These are phyloP conservation scores for Fissipunctia ypsillon DNA, from an alignment of 2,888 invertebrate genomes.

Conservation along the genomic window DNA sequence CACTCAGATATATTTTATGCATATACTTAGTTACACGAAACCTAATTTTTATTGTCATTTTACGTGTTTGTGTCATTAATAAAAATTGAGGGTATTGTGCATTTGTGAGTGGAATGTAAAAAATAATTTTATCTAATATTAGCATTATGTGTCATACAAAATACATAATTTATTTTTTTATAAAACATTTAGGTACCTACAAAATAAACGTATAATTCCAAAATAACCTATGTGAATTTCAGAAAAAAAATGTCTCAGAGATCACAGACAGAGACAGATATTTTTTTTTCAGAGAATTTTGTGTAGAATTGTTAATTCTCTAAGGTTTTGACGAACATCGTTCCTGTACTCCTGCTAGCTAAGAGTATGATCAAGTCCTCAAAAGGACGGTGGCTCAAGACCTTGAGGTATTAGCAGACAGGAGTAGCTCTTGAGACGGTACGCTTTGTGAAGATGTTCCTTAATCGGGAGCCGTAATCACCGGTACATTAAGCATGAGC, in stretches of 20 bases:
- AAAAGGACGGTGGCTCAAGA: conserved; percentile 5
- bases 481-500: neutral
- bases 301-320: neutral
- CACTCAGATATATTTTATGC: neutral
- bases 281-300: neutral
- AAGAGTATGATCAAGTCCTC: conserved; percentile 8
- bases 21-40: neutral
- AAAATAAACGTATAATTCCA: neutral
- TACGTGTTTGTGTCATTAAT: neutral
- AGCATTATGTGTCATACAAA: neutral
- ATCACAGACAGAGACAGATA: too few species aligned
- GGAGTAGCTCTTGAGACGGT: conserved; percentile 26
- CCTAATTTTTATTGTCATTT: neutral
- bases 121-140: neutral
- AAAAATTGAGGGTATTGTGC: neutral
- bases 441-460: conserved; percentile 12
- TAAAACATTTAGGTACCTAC: neutral
- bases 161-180: neutral
- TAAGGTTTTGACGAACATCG: neutral
- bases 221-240: neutral
- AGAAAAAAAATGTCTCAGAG: too few species aligned
- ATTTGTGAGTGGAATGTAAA: neutral
- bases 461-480: neutral
- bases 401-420: conserved; percentile 34
- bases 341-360: neutral